Evolutionary conservation across 2,113 vertebrate genomes (phyloP).

Genomic region (Dendropsophus ebraccatus): DNA sequence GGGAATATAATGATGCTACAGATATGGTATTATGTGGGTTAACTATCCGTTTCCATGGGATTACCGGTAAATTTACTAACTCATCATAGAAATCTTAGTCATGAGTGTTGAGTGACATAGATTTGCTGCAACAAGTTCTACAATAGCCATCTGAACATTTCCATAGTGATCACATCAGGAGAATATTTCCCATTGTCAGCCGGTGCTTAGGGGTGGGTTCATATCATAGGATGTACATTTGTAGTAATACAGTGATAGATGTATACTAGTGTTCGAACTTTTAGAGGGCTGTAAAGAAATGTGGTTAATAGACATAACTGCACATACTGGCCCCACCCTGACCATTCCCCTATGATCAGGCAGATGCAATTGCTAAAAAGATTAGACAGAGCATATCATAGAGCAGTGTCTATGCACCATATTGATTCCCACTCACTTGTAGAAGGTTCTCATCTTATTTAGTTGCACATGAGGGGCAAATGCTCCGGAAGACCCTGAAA

Average conservation of each 20-base stretch:
- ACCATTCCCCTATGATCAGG: neutral
- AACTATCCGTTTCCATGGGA: neutral
- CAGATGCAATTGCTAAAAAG: no score
- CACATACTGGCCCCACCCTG: neutral
- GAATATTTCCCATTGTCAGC: neutral
- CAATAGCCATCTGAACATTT: no score
- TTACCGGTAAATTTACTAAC: neutral
- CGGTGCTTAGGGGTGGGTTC: neutral
- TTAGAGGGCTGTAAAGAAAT: neutral
- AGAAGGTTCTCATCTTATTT: no score
- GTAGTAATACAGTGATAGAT: no score
- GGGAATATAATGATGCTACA: neutral
- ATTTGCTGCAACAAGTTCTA: neutral
- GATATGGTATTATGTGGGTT: neutral
- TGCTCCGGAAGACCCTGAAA: no score
- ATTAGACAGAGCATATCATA: no score
- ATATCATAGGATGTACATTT: neutral
- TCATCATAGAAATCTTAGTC: neutral
- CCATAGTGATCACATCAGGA: neutral
- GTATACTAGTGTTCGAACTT: neutral
- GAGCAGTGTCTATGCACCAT: no score
- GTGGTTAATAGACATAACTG: no score
- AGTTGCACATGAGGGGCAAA: no score
- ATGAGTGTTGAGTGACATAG: no score
- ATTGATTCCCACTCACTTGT: no score